Evolutionary conservation across 2,113 vertebrate genomes (phyloP), one percentile per base, ranked within the genome.

Genomic region (Carettochelys insculpta): DNA sequence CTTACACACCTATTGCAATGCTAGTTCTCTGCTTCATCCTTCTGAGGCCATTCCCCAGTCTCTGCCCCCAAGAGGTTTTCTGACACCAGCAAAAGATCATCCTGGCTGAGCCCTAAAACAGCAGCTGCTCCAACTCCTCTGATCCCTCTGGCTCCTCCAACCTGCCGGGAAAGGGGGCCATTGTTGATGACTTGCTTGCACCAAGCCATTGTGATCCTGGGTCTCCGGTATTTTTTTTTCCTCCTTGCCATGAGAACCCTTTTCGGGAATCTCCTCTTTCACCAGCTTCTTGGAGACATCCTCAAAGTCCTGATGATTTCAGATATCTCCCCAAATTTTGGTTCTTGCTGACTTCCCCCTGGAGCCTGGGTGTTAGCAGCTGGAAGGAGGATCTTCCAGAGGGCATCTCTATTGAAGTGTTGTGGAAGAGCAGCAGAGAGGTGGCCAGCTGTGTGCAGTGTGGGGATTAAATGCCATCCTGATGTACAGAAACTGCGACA

Each of bases 391-490:
- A 52, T 85, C 51, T 58, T 43, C 1, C 1, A 71, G n/a, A 29
- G 51, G 77, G 45, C 24, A 31, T 25, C 77, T 90, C n/a, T 71
- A 48, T 31, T 45, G 3, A 0, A 10, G 11, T 27, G 31, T 19
- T 83, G 11, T 1, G 4, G 17, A 50, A 1, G 0, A 31, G 65
- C 0, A 4, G 47, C 65, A 77, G 22, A 45, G 45, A 41, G 10
- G 47, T 45, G 53, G 34, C 17, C 80, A 34, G 53, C 25, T 8
- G n/a, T 73, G 85, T 38, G n/a, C n/a, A 19, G 19, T 41, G 52
- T 25, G 38, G 16, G 5, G 38, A 41, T 89, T 29, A 41, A 52
- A 61, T 3, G 29, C 52, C 61, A 20, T 34, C 34, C 34, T 65
- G 34, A 7, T 65, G 34, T 29, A 11, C 61, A n/a, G 68, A 12